These are phyloP conservation scores for Karalla daura DNA, from an alignment of 2,797 vertebrate genomes.

Conservation along the genomic window DNA sequence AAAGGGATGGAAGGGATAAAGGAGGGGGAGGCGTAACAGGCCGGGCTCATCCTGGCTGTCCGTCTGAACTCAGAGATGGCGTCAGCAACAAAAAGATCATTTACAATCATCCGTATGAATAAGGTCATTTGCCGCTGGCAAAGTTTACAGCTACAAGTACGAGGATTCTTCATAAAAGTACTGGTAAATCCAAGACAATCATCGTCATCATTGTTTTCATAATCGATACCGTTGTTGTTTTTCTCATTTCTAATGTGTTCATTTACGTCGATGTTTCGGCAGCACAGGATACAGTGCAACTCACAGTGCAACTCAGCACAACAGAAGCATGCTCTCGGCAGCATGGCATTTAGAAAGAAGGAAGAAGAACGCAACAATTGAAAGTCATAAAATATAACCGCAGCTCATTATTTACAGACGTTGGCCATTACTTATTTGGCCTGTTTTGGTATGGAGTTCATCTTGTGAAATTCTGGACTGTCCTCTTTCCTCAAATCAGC, in stretches of 20 bases:
- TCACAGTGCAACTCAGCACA: conserved; percentile 73
- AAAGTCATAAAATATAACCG: conserved; percentile 53
- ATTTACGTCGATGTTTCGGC: conserved; percentile 68
- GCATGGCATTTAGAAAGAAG: conserved; percentile 59
- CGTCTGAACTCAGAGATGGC: conserved; percentile 27
- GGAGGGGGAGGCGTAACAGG: conserved; percentile 32
- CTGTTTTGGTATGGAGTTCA: conserved; percentile 77
- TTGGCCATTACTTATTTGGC: conserved; percentile 60
- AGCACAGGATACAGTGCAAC: conserved; percentile 71
- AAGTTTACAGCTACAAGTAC: conserved; percentile 44
- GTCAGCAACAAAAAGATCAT: conserved; percentile 22
- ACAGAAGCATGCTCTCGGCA: conserved; percentile 74
- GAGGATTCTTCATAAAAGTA: conserved; percentile 41
- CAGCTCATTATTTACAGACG: conserved; percentile 69
- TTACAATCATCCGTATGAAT: conserved; percentile 59
- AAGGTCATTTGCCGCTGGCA: conserved; percentile 33
- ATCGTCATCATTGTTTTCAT: conserved; percentile 36
- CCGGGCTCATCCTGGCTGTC: conserved; percentile 43
- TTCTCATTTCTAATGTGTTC: conserved; percentile 38
- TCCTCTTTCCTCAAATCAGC: conserved; percentile 41
- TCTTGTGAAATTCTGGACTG: conserved; percentile 44
- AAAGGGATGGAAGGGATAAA: background rate
- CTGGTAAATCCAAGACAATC: conserved; percentile 55
- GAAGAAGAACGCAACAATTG: conserved; percentile 46
- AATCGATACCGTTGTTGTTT: conserved; percentile 12